Evolutionary conservation across 2,797 vertebrate genomes (phyloP).

Genomic region (Zalophus californianus): DNA sequence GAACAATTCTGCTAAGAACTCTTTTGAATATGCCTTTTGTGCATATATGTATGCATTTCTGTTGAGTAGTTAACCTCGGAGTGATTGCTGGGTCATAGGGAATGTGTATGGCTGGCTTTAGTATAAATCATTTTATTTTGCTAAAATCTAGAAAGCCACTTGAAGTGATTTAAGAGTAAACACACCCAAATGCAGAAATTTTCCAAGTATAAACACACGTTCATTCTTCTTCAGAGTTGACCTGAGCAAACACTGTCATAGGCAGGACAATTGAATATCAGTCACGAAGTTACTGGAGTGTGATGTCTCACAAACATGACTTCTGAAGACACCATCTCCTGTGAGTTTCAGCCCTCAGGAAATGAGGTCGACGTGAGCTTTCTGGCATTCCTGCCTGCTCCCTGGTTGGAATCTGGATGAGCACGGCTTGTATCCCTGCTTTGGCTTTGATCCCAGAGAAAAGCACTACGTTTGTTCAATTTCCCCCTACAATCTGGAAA

Average conservation of each 20-base stretch:
- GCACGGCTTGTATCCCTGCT: not conserved
- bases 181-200: slow-evolving; percentile 45
- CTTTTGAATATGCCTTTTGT: not conserved
- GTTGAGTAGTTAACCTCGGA: not conserved
- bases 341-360: not conserved
- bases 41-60: not conserved
- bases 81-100: not conserved
- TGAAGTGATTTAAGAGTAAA: slow-evolving; percentile 50
- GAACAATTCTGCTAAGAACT: not conserved
- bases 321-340: not conserved
- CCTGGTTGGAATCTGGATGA: not conserved
- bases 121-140: slow-evolving; percentile 42
- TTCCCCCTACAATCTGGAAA: not conserved
- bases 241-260: slow-evolving; percentile 43
- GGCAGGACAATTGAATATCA: slow-evolving; percentile 22
- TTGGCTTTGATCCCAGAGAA: not conserved
- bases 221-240: slow-evolving; percentile 56
- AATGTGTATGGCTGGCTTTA: not conserved
- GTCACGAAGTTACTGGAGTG: slow-evolving; percentile 46
- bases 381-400: not conserved
- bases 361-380: not conserved
- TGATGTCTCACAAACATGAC: slow-evolving; percentile 4
- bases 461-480: not conserved
- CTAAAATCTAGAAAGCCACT: slow-evolving; percentile 42
- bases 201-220: slow-evolving; percentile 59